Evolutionary conservation across 2,113 vertebrate species (phyloP).

Genomic region (Eulemur rufifrons): DNA sequence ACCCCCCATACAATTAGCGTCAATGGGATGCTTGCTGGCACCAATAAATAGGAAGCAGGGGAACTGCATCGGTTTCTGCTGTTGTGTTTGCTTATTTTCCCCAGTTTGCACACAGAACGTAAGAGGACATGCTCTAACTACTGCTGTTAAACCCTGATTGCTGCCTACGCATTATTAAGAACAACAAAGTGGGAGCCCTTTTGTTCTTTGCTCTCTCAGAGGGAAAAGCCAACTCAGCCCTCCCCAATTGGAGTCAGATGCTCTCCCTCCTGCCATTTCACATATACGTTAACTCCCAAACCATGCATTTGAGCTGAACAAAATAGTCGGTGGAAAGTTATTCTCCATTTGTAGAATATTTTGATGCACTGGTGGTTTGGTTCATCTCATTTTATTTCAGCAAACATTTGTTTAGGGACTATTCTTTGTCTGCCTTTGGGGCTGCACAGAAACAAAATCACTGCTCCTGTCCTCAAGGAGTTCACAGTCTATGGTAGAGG

Average conservation of each 20-base stretch:
- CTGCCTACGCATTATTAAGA: constrained; percentile 7
- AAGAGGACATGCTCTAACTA: not conserved
- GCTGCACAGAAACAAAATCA: not conserved
- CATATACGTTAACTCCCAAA: not conserved
- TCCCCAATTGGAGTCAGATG: not conserved
- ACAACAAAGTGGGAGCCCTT: constrained; percentile 11
- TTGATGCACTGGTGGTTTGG: not conserved
- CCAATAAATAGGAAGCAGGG: constrained; percentile 44
- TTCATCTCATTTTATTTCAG: constrained; percentile 4
- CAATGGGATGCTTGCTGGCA: constrained; percentile 49
- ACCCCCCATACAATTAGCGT: constrained; percentile 61
- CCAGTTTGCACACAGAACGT: constrained; percentile 14
- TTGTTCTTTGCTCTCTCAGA: constrained; percentile 26
- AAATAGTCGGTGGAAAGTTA: not conserved
- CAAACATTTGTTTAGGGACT: not conserved
- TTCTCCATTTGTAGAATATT: not conserved
- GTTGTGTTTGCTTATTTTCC: not conserved
- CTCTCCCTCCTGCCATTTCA: not conserved
- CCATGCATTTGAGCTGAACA: not conserved
- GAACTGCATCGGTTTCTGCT: not conserved
- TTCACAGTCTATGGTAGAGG: not conserved
- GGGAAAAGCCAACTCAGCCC: not conserved
- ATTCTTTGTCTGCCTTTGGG: not conserved
- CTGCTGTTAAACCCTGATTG: constrained; percentile 37
- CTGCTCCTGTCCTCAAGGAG: not conserved